Base-by-base conservation (phyloP, 2,113 vertebrate species). In the Syrrhaptes paradoxus region DNA sequence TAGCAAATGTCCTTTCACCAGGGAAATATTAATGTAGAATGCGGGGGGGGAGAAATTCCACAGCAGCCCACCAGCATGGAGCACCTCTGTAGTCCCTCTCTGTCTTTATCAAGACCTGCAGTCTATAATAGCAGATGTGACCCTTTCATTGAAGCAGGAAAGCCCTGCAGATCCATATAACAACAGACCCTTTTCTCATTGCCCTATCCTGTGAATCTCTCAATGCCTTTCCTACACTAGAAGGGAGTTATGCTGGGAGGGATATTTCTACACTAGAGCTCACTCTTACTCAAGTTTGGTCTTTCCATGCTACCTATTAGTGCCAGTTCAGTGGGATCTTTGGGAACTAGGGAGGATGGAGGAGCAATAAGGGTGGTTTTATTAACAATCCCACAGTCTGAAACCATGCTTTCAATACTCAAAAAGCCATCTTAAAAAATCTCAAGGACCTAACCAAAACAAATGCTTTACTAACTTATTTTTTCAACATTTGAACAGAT, bases 21-120 rank as follows among this genome's bases (percentile, higher is more conserved):
- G 81, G 78, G 75, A 83, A 80, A 85, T 77, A 85, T 66, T 72
- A 94, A 82, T 46, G 49, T 87, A 75, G 73, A 87, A 76, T 73
- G 51, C 26, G 31, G 11, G 18, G 20, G 6, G n/a, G n/a, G 7
- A 15, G 25, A 5, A 65, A 68, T 63, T 71, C 34, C 49, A 81
- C 31, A 68, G 49, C 52, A 92, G 84, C 66, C 77, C 91, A 95
- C 84, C 81, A 91, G 74, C 81, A 68, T 0, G 0, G 58, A 93
- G 87, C 77, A 96, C 84, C 87, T 85, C 77, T 58, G 63, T 31
- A 72, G 46, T 65, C n/a, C 43, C 49, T 59, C 32, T 67, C 92
- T 43, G 48, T 49, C 66, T 83, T 91, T 59, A 52, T 28, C n/a
- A 57, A 51, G 46, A 91, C 66, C 66, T 75, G 58, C 26, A 34